These are phyloP conservation scores for Knipowitschia caucasica DNA, from an alignment of 2,797 vertebrate species.

Conservation along the genomic window DNA sequence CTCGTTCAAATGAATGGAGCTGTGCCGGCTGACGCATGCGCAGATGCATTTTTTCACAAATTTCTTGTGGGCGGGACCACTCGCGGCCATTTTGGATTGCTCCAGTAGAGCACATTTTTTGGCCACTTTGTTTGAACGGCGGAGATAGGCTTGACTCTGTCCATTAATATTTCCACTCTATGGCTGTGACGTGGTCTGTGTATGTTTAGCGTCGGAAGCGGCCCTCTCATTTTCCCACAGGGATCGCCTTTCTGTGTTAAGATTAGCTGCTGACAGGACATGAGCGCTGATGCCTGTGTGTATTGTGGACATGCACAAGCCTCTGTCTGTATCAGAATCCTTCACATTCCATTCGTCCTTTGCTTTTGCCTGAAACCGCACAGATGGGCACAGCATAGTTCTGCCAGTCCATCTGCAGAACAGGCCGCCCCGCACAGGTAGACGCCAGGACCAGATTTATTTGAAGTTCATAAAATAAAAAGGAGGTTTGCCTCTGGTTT, in stretches of 20 bases:
- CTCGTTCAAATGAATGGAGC: no score
- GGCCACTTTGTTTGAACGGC: no score
- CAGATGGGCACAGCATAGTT: constrained; percentile 9
- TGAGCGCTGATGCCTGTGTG: constrained; percentile 6
- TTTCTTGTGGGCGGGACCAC: no score
- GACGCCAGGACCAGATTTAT: constrained; percentile 30
- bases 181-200: background rate
- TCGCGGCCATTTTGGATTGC: no score
- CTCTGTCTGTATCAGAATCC: constrained; percentile 22
- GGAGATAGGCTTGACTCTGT: no score
- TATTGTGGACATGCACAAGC: constrained; percentile 10
- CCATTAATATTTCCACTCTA: background rate
- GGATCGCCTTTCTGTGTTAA: constrained; percentile 19
- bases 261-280: constrained; percentile 20
- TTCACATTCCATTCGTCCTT: constrained; percentile 53
- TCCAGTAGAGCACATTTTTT: no score
- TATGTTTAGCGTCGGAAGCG: background rate
- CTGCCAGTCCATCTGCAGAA: constrained; percentile 37
- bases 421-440: constrained; percentile 25
- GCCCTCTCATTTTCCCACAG: constrained; percentile 3
- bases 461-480: constrained; percentile 27
- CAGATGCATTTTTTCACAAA: no score
- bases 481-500: constrained; percentile 8
- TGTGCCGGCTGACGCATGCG: no score
- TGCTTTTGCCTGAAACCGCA: constrained; percentile 29